Percentiles rank a stretch among this genome's conserved stretches.
Evolutionary conservation across 1,140 invertebrate genomes (phyloP).

Genomic region (Lithobius niger): DNA sequence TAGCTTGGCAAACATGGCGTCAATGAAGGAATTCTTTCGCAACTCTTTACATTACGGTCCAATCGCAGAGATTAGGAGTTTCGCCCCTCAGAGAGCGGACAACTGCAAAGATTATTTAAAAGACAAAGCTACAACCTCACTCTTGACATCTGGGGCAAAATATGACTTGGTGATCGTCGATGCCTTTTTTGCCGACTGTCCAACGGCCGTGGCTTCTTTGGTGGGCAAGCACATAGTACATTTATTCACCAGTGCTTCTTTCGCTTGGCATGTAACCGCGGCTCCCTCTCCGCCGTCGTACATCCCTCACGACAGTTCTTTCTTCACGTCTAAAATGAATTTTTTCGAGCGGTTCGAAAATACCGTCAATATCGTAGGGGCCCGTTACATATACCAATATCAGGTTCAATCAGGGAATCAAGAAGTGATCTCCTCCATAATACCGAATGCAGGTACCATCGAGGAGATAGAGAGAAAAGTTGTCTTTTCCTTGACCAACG

Average conservation of each 20-base stretch:
- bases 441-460: not conserved
- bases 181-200: not conserved
- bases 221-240: not conserved
- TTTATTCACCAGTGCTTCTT: not conserved
- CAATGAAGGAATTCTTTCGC: too few relatives aligned
- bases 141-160: not conserved
- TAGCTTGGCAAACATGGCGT: too few relatives aligned
- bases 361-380: not conserved
- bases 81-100: too few relatives aligned
- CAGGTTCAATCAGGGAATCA: not conserved
- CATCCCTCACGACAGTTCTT: not conserved
- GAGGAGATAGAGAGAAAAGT: not conserved
- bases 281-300: not conserved
- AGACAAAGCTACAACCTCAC: not conserved
- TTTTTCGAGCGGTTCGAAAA: not conserved
- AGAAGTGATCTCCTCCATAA: not conserved
- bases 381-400: not conserved
- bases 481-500: not conserved
- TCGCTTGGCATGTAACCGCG: not conserved
- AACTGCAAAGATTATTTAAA: too few relatives aligned
- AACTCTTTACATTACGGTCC: too few relatives aligned
- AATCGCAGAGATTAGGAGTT: too few relatives aligned
- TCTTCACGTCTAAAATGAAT: not conserved
- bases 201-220: not conserved
- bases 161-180: not conserved